Base-by-base conservation (phyloP, 2,797 vertebrate genomes). In the Rhabdomys pumilio region DNA sequence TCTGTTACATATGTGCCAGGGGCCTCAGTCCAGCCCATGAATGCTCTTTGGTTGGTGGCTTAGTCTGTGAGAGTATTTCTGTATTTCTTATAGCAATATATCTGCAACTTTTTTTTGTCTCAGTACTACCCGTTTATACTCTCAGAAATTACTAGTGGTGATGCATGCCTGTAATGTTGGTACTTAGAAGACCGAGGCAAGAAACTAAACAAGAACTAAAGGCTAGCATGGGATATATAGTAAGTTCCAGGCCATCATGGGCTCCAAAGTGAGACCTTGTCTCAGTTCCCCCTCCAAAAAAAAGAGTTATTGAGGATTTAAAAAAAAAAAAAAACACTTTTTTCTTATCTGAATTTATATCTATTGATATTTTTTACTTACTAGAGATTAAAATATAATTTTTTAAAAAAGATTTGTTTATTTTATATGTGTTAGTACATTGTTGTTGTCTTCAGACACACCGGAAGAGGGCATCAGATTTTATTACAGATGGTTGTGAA, bases 321-420 rank as follows among this genome's bases (percentile, higher is more conserved):
- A 90, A 34, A 95, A 6, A 63, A 6, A 63, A 72, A 38, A 6
- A 38, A 38, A 38, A 38, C 2, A 38, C 2, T 12, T 90, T 97
- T 96, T 92, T 44, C 79, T 92, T 96, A 86, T 88, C 12, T 82
- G 47, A 41, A 63, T 20, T 97, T 96, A 41, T 96, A 91, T 84
- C 19, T 96, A 10, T 65, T 95, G 29, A 91, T 92, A 72, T 87
- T 86, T 76, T 83, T 10, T 72, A 72, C n/a, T 67, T 96, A 93
- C 63, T 93, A 77, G 26, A 96, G 96, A 81, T 96, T 93, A 92
- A 92, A 93, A 84, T 80, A 63, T 47, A 63, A 50, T 76, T 90
- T 89, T 89, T 95, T 90, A 34, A 76, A 94, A n/a, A 72, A 38
- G 8, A 38, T 14, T 31, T 67, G 34, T 72, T 72, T 72, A 72